Percentiles rank a stretch among this genome's conserved stretches.
These are phyloP conservation scores for Neosilurus hyrtlii DNA, from an alignment of 2,797 vertebrate genomes.

Conservation along the genomic window DNA sequence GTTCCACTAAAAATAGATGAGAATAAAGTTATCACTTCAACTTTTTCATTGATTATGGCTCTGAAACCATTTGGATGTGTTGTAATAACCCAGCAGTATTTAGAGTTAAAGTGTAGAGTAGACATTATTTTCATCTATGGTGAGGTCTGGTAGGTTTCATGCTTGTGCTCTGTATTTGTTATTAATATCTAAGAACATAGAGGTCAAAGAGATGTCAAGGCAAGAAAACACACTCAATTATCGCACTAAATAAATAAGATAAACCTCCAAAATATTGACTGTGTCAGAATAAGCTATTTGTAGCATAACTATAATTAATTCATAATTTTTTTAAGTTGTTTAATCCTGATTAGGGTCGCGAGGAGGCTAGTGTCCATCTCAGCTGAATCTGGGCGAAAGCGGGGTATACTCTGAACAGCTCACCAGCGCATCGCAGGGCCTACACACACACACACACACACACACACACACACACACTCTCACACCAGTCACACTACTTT, in stretches of 20 bases:
- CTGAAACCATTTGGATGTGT: neutral
- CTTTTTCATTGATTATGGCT: neutral
- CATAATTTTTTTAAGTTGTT: no score
- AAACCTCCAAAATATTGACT: neutral
- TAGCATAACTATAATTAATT: neutral
- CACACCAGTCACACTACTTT: no score
- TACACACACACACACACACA: no score
- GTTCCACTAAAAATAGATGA: neutral
- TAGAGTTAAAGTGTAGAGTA: neutral
- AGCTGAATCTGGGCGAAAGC: no score
- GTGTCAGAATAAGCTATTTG: neutral
- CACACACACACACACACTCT: no score
- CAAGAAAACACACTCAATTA: conserved; percentile 6
- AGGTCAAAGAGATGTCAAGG: neutral
- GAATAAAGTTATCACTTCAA: neutral
- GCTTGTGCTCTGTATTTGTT: neutral
- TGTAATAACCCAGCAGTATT: neutral
- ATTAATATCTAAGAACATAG: neutral
- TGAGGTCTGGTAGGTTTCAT: no score
- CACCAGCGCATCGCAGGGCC: no score
- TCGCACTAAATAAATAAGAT: neutral
- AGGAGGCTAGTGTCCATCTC: no score
- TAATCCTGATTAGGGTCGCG: no score
- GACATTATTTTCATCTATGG: neutral
- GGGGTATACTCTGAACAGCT: no score